These are phyloP conservation scores for Drepanosiphum platanoidis DNA, from an alignment of 2,888 invertebrate species.

Conservation along the genomic window DNA sequence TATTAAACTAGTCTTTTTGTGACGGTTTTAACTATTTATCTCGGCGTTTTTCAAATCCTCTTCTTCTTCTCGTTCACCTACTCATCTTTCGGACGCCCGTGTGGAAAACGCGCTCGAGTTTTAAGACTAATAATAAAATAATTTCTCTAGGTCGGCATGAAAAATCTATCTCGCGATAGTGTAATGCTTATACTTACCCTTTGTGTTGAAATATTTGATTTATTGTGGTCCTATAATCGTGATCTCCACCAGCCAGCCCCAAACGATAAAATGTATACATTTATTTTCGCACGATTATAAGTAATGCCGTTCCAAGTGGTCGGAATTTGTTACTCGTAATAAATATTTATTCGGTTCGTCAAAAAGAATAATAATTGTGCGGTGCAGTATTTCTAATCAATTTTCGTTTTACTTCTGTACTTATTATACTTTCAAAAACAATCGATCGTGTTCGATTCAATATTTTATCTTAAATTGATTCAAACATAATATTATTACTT, in stretches of 20 bases:
- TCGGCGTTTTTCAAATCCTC: slow-evolving; percentile 18
- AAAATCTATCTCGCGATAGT: not conserved
- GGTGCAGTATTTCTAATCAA: too few species aligned
- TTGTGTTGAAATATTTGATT: not conserved
- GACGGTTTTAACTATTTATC: slow-evolving; percentile 50
- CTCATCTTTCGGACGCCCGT: not conserved
- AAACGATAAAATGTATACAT: not conserved
- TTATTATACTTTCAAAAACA: not conserved
- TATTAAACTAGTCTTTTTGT: slow-evolving; percentile 47
- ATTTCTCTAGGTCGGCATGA: not conserved
- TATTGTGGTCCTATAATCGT: not conserved
- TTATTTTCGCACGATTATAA: too few species aligned
- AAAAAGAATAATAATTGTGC: not conserved
- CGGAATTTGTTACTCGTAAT: not conserved
- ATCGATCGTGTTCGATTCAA: too few species aligned
- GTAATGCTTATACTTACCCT: not conserved
- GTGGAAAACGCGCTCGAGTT: not conserved
- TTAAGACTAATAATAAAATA: not conserved
- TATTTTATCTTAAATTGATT: not conserved
- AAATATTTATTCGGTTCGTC: slow-evolving; percentile 1
- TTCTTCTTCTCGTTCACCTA: not conserved
- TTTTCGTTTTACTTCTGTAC: too few species aligned
- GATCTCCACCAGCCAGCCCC: not conserved
- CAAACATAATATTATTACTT: not conserved
- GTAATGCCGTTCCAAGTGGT: not conserved